These are phyloP conservation scores for Brotula barbata DNA, from an alignment of 2,797 vertebrate genomes.

Conservation along the genomic window DNA sequence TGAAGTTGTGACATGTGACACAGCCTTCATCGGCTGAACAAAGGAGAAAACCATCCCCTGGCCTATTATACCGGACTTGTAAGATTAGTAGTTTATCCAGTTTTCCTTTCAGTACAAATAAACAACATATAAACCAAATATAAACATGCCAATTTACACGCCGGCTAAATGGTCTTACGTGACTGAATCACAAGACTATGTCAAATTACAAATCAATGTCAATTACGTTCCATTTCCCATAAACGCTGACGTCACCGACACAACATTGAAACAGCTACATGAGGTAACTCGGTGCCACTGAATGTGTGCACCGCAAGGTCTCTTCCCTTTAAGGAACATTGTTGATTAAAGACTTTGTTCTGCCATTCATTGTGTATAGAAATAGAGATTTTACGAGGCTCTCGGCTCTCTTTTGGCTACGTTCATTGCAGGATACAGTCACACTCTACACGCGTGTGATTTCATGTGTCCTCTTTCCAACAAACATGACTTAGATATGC, in stretches of 20 bases:
- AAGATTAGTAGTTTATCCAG: conserved; percentile 39
- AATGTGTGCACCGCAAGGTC: conserved; percentile 2
- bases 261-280: not conserved
- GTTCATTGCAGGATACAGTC: too few relatives aligned
- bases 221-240: conserved; percentile 14
- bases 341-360: too few relatives aligned
- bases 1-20: too few relatives aligned
- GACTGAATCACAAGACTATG: too few relatives aligned
- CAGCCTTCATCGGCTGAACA: too few relatives aligned
- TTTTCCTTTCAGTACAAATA: conserved; percentile 19
- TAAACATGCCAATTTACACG: conserved; percentile 12
- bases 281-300: conserved; percentile 16
- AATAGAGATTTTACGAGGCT: not conserved
- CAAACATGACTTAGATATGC: too few relatives aligned
- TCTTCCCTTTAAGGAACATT: not conserved
- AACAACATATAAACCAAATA: conserved; percentile 9
- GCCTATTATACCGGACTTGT: too few relatives aligned
- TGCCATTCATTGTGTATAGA: not conserved
- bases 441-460: too few relatives aligned
- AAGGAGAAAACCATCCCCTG: too few relatives aligned
- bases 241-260: conserved; percentile 15
- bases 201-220: too few relatives aligned
- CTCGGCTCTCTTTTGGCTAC: too few relatives aligned
- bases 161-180: not conserved
- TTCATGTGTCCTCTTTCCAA: too few relatives aligned